phyloP scores from a whole-genome alignment of 37 sponge, comb jelly and placozoan species.

The Axinella damicornis region DNA sequence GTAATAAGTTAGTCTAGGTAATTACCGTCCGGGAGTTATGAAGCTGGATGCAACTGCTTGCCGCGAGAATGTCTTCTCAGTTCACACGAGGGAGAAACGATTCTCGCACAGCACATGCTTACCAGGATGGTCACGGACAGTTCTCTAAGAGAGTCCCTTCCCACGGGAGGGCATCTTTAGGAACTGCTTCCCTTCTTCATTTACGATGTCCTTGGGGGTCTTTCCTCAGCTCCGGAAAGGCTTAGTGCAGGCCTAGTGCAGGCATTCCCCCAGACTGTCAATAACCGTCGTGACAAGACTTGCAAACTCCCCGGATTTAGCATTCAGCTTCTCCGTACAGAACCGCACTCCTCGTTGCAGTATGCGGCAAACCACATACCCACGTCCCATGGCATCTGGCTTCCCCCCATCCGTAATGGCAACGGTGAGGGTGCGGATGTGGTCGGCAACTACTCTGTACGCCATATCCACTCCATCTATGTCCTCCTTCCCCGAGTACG shows the following conservation, averaged over 20 bases:
- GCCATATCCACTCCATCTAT: slow-evolving; percentile 98
- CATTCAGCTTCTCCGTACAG: slow-evolving; percentile 89
- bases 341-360: slow-evolving; percentile 91
- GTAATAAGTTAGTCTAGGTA: no score
- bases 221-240: slow-evolving; percentile 94
- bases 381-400: slow-evolving; percentile 91
- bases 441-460: slow-evolving; percentile 96
- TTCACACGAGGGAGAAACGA: no score
- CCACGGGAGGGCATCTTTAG: no score
- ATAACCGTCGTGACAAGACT: slow-evolving; percentile 83
- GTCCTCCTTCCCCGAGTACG: slow-evolving; percentile 92
- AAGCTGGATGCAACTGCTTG: no score
- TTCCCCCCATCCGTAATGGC: slow-evolving; percentile 97
- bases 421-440: slow-evolving; percentile 93
- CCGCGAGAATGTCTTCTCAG: no score
- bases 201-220: no score
- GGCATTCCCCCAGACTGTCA: slow-evolving; percentile 89
- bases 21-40: no score
- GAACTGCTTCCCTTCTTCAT: no score
- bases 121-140: no score
- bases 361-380: slow-evolving; percentile 95
- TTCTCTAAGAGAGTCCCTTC: no score
- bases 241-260: no score
- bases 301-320: slow-evolving; percentile 88
- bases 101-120: no score